These are phyloP conservation scores for Platysteira castanea DNA, from an alignment of 2,113 vertebrate species.

Conservation along the genomic window DNA sequence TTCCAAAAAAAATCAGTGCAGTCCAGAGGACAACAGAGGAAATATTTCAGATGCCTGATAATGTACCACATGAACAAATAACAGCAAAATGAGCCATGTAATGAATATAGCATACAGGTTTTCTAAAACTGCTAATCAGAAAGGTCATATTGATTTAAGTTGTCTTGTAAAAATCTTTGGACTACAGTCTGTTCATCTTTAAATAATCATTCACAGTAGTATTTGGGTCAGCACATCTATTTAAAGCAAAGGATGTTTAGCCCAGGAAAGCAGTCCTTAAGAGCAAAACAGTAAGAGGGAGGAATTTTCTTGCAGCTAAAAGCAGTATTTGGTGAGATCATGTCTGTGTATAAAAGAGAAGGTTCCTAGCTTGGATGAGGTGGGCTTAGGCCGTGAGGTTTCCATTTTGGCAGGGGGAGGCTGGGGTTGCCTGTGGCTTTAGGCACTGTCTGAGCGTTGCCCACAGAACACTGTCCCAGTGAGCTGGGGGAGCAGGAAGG, in stretches of 20 bases:
- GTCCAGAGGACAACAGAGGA: neutral
- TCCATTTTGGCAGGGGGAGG: neutral
- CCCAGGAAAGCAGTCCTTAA: neutral
- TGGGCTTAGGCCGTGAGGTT: neutral
- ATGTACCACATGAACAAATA: neutral
- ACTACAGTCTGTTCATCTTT: neutral
- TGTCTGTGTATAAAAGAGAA: neutral
- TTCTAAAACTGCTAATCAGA: neutral
- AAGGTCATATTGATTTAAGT: neutral
- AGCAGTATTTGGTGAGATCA: neutral
- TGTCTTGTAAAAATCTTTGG: neutral
- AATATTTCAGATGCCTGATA: neutral
- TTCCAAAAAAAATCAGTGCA: neutral
- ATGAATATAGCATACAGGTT: neutral
- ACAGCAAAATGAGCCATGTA: neutral
- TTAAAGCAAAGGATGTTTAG: constrained; percentile 1
- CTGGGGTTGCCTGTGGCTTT: neutral
- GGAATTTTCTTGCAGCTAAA: neutral
- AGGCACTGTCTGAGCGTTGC: neutral
- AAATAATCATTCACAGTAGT: neutral
- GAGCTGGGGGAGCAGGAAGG: neutral
- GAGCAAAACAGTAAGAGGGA: neutral
- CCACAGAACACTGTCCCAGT: neutral
- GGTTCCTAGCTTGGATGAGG: neutral
- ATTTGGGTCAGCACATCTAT: constrained; percentile 15